Conservation (phyloP, 2,113 vertebrate genomes). For the Psittacula cyanocephala region DNA sequence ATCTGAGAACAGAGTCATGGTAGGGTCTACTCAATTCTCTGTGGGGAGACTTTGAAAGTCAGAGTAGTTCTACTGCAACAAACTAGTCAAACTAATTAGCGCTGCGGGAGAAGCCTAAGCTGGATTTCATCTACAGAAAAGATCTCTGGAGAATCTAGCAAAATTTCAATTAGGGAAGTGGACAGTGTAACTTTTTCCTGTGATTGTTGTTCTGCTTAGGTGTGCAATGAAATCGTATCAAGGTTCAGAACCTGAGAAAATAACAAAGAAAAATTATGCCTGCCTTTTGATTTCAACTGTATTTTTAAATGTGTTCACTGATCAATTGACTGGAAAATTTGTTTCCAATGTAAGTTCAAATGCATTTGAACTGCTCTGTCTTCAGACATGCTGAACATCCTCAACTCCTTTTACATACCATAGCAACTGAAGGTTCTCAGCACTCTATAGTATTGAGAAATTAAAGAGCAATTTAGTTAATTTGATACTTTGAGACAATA, state of each 20-base stretch:
- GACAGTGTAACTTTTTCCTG: background rate
- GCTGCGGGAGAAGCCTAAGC: background rate
- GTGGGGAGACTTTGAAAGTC: background rate
- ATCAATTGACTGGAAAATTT: background rate
- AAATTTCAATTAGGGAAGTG: background rate
- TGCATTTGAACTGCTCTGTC: background rate
- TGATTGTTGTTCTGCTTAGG: background rate
- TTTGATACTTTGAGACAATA: background rate
- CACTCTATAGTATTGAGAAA: background rate
- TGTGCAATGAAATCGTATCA: background rate
- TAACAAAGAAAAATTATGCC: background rate
- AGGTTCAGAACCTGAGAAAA: background rate
- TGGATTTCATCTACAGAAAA: slow-evolving; percentile 5
- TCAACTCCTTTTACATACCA: background rate
- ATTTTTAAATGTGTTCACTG: background rate
- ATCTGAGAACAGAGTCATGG: background rate
- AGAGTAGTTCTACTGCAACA: background rate
- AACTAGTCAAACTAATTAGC: slow-evolving; percentile 10
- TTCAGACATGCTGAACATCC: background rate
- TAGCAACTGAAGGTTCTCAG: background rate
- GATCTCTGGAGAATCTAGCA: background rate
- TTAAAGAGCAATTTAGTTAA: background rate
- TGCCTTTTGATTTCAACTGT: background rate
- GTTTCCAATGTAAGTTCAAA: background rate
- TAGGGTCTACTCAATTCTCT: background rate